Evolutionary conservation across 30 jellyfish, hydroid and myxozoan species (phyloP).

Genomic region (Pseudorhiza aurosa): DNA sequence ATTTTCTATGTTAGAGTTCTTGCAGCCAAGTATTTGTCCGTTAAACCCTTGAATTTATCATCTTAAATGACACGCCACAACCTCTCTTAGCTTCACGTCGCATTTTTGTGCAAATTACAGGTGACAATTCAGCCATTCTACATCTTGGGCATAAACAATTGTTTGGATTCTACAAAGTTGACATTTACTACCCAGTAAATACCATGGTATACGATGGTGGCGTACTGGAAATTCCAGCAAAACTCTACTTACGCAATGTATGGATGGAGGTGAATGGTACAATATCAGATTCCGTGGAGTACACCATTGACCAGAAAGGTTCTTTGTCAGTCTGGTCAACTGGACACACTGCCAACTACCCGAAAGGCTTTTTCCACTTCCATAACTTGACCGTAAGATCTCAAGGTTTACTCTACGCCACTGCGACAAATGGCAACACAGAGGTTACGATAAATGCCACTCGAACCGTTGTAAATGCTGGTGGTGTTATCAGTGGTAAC

Average conservation of each 20-base stretch:
- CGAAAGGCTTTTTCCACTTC: slow-evolving; percentile 37
- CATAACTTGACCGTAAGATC: slow-evolving; percentile 55
- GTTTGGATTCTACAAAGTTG: slow-evolving; percentile 40
- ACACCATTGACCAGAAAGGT: slow-evolving; percentile 44
- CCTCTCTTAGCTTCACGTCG: too few species aligned
- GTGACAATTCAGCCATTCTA: slow-evolving; percentile 56
- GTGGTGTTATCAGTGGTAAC: slow-evolving; percentile 60
- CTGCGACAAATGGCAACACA: neutral
- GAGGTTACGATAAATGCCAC: slow-evolving; percentile 8
- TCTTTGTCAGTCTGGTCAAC: slow-evolving; percentile 61
- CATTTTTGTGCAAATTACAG: too few species aligned
- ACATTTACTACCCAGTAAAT: slow-evolving; percentile 51
- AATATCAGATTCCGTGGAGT: slow-evolving; percentile 53
- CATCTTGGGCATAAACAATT: slow-evolving; percentile 56
- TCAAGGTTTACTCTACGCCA: slow-evolving; percentile 39
- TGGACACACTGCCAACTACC: slow-evolving; percentile 25
- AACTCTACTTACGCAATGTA: slow-evolving; percentile 46
- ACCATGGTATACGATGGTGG: slow-evolving; percentile 58
- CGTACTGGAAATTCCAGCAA: slow-evolving; percentile 43
- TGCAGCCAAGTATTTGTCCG: too few species aligned
- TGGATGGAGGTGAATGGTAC: slow-evolving; percentile 81
- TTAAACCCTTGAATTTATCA: too few species aligned
- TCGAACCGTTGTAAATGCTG: slow-evolving; percentile 45
- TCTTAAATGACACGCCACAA: too few species aligned
- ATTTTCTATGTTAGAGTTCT: too few species aligned